Evolutionary conservation across 2,888 invertebrate species (phyloP), one percentile per base, ranked within the genome.

Genomic region (Endotricha flammealis): DNA sequence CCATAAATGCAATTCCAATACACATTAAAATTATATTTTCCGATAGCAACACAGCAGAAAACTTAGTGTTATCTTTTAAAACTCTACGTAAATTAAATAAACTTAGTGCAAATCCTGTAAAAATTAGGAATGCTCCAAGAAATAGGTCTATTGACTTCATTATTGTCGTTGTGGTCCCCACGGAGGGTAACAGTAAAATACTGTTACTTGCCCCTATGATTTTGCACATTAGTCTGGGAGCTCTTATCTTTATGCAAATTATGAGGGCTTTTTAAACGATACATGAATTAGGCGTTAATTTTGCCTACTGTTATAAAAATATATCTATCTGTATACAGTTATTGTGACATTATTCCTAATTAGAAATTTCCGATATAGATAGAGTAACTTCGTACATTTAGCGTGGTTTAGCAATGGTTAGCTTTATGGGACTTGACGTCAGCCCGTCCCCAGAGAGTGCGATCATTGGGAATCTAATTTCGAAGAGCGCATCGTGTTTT

Each of bases 1-100:
- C 54, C 5, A 83, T 50, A 39, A 81, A 85, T 8, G 76, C 68
- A 17, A 81, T 51, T 17, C 86, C 86, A 30, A 85, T 74, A 41
- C 80, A 79, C 44, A 66, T 68, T 4, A 85, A 44, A 1, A 85
- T 46, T 25, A 83, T 44, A 53, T 86, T 86, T 55, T 86, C 83
- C 5, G 86, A 86, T 22, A 86, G 45, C 6, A 86, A 48, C 12
- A 86, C 67, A 10, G 60, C 45, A 1, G 75, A 64, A 27, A 75
- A 68, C 14, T 54, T 58, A 9, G 50, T 49, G 4, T 58, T 65
- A 3, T 59, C 57, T 31, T 55, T 73, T 4, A 82, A 35, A 2
- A 82, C 50, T 55, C 68, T 70, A 51, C 58, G 58, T 29, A 85
- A 50, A 47, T 86, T 85, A 1, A 79, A 44, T n/a, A 82, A 42